phyloP scores from a whole-genome alignment of 2,113 vertebrate species.

The Gymnogyps californianus region DNA sequence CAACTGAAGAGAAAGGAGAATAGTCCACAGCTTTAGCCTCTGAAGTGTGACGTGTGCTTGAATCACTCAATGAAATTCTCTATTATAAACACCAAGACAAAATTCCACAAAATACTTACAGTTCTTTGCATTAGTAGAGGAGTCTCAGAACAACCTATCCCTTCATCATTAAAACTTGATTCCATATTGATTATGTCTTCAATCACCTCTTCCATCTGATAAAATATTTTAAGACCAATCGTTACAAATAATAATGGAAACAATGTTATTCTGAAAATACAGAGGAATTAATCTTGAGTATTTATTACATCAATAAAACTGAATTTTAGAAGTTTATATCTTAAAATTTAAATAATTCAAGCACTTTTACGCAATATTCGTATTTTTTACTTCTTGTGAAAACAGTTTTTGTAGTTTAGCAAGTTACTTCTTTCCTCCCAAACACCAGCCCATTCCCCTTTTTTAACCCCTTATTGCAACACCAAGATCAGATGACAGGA shows the following conservation, averaged over 20 bases:
- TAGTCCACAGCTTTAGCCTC: not conserved
- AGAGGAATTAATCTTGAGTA: not conserved
- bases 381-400: not conserved
- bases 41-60: not conserved
- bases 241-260: not conserved
- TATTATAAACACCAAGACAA: not conserved
- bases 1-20: not conserved
- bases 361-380: not conserved
- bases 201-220: slow-evolving; percentile 91
- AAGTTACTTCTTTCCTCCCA: not conserved
- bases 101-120: slow-evolving; percentile 78
- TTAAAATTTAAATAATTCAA: not conserved
- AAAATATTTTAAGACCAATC: slow-evolving; percentile 47
- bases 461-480: not conserved
- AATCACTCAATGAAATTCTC: not conserved
- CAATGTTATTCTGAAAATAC: not conserved
- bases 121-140: slow-evolving; percentile 88
- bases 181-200: slow-evolving; percentile 92
- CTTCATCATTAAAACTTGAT: slow-evolving; percentile 89
- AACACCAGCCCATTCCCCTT: not conserved
- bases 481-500: not conserved
- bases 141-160: slow-evolving; percentile 84
- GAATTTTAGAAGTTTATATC: not conserved
- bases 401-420: not conserved
- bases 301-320: not conserved